Base-by-base conservation (phyloP, 1,140 invertebrate species). In the Battus philenor region DNA sequence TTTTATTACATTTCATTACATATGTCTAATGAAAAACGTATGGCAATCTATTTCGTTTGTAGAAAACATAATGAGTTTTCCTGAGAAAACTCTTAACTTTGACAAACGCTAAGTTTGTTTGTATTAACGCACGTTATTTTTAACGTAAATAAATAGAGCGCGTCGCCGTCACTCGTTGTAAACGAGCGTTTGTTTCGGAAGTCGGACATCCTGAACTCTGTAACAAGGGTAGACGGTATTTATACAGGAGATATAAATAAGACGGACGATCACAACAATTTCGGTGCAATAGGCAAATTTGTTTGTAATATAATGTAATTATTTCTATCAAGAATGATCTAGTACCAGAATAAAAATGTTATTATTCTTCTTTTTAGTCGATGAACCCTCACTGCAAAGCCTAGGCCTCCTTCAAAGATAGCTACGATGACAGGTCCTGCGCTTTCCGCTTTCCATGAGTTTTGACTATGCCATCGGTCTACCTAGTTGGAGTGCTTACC, bases 131-230 rank as follows among this genome's bases (percentile, higher is more conserved):
- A 29, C 43, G 59, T 66, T 74, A 68, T 73, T 71, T 72, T 67
- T 62, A 75, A 73, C 55, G 47, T 63, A 75, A 79, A 76, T 58
- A 76, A 68, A 63, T 6, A 3, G 18, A 30, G 50, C 50, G 49
- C 22, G 46, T 46, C 57, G 59, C 63, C 69, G 68, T 80, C 75
- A 71, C 55, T 80, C 72, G 76, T 71, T 75, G 67, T 78, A 74
- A 74, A 67, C 64, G 54, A 66, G 50, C 74, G 71, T 72, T 78
- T 76, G 74, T 68, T 70, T 79, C 75, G 77, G 77, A 77, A 79
- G 71, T 68, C 62, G 62, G 59, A 74, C 77, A 78, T 81, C 77
- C 77, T 79, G 65, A 66, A 54, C 30, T 43, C 43, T 17, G 38
- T 2, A 2, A 31, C 24, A 59, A 66, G 57, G 44, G 45, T 36